Evolutionary conservation across 2,113 vertebrate genomes (phyloP), one percentile per base, ranked within the genome.

Genomic region (Chiloscyllium plagiosum): DNA sequence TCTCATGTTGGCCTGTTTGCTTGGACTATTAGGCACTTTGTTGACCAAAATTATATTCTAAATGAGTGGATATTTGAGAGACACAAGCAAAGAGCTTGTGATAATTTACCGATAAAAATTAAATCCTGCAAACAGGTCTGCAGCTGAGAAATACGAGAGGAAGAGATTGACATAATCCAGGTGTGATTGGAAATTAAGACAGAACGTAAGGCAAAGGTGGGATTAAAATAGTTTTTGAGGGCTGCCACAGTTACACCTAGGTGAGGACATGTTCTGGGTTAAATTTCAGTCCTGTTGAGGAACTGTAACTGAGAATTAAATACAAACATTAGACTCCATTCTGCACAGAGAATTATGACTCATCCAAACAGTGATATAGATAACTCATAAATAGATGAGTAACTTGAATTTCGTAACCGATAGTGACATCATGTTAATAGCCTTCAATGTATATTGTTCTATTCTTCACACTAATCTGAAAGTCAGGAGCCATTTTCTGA

Each of bases 211-310:
- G 33, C 89, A 93, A 66, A 93, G 61, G 61, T 93, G 89, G 89
- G 33, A 93, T 93, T 93, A 93, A 93, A 93, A 37, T 92, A 92
- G 66, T 66, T 93, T 93, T 37, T 93, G 89, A 37, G 89, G 61
- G 89, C 17, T 93, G 56, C 61, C n/a, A 66, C 61, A 93, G 89
- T 42, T 65, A 93, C 89, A 93, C 89, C 89, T n/a, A 66, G 89
- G 89, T 66, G 61, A 66, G 89, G 61, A 93, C 89, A 93, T n/a
- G 29, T n/a, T 66, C 19, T 66, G 61, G 33, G 61, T 93, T 93
- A 66, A 68, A 93, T 93, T 93, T 93, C 61, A 66, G 61, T 66
- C 8, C n/a, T 42, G 89, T 66, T 65, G 65, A 93, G 56, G 33
- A 66, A 61, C 89, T n/a, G 65, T 93, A 37, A n/a, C 65, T 93